These are phyloP conservation scores for Drosophila melanica DNA, from an alignment of 1,140 invertebrate genomes.

Conservation along the genomic window DNA sequence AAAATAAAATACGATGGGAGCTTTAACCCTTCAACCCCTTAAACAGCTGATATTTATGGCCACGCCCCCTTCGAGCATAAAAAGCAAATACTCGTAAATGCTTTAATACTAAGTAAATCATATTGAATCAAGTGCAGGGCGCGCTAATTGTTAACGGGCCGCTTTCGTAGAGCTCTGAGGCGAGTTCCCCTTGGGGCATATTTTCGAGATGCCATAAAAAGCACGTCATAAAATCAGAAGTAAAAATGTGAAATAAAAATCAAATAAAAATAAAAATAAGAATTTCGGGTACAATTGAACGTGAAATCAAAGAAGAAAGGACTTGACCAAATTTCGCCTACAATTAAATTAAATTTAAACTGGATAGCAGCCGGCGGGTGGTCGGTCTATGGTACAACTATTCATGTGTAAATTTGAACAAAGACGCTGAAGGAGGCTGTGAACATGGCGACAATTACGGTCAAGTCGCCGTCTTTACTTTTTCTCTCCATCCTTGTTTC, in stretches of 20 bases:
- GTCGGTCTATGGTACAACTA: slow-evolving; percentile 52
- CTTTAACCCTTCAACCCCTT: slow-evolving; percentile 56
- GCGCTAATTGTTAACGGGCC: slow-evolving; percentile 54
- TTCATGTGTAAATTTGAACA: slow-evolving; percentile 75
- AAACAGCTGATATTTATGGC: slow-evolving; percentile 14
- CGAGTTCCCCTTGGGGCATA: slow-evolving; percentile 11
- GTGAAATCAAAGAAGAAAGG: slow-evolving; percentile 51
- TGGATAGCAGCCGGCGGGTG: slow-evolving; percentile 21
- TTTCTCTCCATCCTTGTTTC: slow-evolving; percentile 51
- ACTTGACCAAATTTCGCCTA: slow-evolving; percentile 49
- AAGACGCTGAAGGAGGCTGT: slow-evolving; percentile 44
- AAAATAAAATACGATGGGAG: slow-evolving; percentile 49
- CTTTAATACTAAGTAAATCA: slow-evolving; percentile 43
- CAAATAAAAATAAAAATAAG: slow-evolving; percentile 72
- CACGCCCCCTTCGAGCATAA: background rate
- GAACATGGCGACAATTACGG: slow-evolving; percentile 74
- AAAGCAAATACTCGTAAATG: slow-evolving; percentile 29
- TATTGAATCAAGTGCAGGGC: slow-evolving; percentile 25
- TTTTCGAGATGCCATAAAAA: slow-evolving; percentile 17
- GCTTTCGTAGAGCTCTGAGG: background rate
- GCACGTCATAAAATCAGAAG: slow-evolving; percentile 43
- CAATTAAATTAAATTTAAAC: slow-evolving; percentile 79
- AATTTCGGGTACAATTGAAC: slow-evolving; percentile 72
- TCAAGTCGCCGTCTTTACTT: slow-evolving; percentile 48
- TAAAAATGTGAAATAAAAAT: slow-evolving; percentile 71